Conservation (phyloP, 2,797 vertebrate species). For the Erithacus rubecula region DNA sequence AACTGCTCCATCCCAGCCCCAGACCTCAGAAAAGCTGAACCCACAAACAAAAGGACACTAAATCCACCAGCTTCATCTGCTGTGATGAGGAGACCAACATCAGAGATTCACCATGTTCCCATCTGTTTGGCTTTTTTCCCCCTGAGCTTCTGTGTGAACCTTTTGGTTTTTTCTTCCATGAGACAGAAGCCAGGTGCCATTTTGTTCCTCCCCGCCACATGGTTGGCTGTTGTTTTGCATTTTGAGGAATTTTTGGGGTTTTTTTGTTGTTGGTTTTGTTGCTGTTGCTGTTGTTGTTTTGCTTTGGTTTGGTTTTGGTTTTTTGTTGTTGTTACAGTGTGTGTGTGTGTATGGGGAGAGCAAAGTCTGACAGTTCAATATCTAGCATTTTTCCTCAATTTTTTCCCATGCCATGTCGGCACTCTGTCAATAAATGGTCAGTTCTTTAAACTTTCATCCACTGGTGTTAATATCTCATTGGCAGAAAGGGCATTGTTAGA, state of each 20-base stretch:
- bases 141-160: neutral
- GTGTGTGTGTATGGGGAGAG: neutral
- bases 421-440: neutral
- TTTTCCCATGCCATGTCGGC: fast-evolving
- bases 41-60: neutral
- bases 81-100: neutral
- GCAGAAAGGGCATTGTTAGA: neutral
- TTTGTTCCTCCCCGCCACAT: neutral
- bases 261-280: no score
- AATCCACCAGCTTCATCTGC: neutral
- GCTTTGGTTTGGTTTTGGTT: no score
- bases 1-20: neutral
- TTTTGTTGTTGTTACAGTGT: neutral
- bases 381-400: neutral
- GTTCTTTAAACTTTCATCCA: neutral
- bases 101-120: neutral
- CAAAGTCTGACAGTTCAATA: neutral
- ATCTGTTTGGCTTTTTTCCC: neutral
- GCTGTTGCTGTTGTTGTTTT: no score
- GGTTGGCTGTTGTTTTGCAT: neutral
- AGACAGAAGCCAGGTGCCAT: neutral
- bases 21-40: neutral
- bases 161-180: neutral
- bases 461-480: neutral
- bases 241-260: neutral